Base-by-base conservation (phyloP, 2,888 invertebrate genomes). In the Thelaira solivaga region DNA sequence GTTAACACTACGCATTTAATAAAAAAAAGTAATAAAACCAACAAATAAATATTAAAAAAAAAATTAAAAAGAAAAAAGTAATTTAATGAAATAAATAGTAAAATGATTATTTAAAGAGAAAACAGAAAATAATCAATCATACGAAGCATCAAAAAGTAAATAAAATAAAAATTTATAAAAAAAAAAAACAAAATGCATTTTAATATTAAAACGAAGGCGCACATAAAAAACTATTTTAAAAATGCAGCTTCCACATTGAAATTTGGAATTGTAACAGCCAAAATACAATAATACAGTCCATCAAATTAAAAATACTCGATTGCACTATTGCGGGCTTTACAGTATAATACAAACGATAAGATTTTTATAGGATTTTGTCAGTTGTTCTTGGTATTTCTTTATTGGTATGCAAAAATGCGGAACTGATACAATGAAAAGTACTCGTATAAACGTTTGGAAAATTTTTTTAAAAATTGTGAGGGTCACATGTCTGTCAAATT, bases 1-100 rank as follows among this genome's bases (percentile, higher is more conserved):
- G 51, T 68, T 73, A 68, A 36, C 61, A 68, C 61, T 73, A 74
- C 53, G 64, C 78, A 77, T 73, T 73, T 74, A 74, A 65, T 74
- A 78, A 59, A 61, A 39, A 26, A 67, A 65, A 49, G 8, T 57
- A 75, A 62, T 55, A 62, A 68, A 31, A 53, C 2, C 41, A 39
- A 64, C 10, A 34, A 53, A n/a, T 31, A 8, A 29, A 55, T 29
- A 26, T 6, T 43, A 69, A 49, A 16, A 8, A 13, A 67, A 55
- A 67, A 13, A 49, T 16, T 18, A 22, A 49, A 57, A 29, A 57
- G 16, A 61, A 13, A n/a, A 67, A 67, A 61, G 31, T 43, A 64
- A 43, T 43, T 59, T 64, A 64, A 49, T 64, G 22, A 36, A 62
- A 73, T 34, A 39, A 39, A 57, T 45, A 59, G 59, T 68, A 43